A percentile compares a stretch with the other conserved stretches of the same genome.
phyloP scores from a whole-genome alignment of 2,888 invertebrate genomes.

The Idaea dimidiata region DNA sequence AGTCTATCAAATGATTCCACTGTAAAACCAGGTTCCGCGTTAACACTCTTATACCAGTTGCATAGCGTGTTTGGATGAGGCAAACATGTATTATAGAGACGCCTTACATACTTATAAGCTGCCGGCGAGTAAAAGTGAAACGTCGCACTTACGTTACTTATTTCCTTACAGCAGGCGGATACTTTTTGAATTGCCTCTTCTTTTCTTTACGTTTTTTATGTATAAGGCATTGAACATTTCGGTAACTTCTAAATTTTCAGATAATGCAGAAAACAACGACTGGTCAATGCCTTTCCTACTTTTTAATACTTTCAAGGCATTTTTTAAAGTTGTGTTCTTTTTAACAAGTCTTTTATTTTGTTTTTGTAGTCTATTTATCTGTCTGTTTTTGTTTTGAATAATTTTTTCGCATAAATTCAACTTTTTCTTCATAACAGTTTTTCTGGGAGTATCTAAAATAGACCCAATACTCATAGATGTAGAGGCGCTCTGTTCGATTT shows the following conservation, averaged over 20 bases:
- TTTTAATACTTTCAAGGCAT: conserved; percentile 4
- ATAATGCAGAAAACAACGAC: too few relatives aligned
- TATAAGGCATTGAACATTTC: neutral
- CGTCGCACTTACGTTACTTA: conserved; percentile 13
- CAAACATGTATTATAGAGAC: conserved; percentile 14
- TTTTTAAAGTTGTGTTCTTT: conserved; percentile 1
- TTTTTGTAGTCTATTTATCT: conserved; percentile 1
- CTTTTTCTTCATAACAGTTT: conserved; percentile 2
- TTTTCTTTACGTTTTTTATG: neutral
- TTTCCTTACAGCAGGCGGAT: conserved; percentile 9
- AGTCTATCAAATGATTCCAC: conserved; percentile 15
- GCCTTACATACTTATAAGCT: conserved; percentile 17
- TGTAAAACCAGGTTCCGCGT: conserved; percentile 19
- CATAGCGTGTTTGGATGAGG: conserved; percentile 18
- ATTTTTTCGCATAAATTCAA: neutral
- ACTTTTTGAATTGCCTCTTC: conserved; percentile 7
- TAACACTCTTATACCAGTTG: conserved; percentile 13
- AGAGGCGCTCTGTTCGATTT: neutral
- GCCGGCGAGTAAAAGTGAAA: conserved; percentile 17
- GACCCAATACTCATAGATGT: conserved; percentile 2
- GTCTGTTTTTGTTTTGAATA: conserved; percentile 1
- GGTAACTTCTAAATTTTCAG: too few relatives aligned
- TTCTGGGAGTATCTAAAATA: conserved; percentile 2
- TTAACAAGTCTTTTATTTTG: conserved; percentile 8
- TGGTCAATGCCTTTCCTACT: neutral